Evolutionary conservation across 2,113 vertebrate species (phyloP).

Genomic region (Lota lota): DNA sequence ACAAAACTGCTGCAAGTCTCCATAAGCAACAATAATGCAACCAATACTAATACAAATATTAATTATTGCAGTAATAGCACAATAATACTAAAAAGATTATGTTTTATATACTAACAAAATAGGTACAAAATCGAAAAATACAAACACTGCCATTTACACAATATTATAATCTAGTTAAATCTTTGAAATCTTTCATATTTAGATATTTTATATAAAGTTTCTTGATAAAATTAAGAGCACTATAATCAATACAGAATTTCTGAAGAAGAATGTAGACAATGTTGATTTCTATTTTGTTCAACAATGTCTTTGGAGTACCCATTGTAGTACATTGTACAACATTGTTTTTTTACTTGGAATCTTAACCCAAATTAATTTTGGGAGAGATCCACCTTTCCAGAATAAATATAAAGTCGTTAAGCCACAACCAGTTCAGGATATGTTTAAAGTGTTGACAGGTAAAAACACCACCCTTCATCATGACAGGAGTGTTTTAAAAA

Average conservation of each 20-base stretch:
- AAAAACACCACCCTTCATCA: too few relatives aligned
- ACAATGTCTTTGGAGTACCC: conserved; percentile 26
- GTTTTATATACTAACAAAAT: conserved; percentile 68
- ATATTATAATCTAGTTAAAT: conserved; percentile 41
- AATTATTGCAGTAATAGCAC: conserved; percentile 76
- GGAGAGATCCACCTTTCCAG: conserved; percentile 17
- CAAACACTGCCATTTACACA: conserved; percentile 67
- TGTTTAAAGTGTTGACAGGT: too few relatives aligned
- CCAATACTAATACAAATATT: conserved; percentile 71
- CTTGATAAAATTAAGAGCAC: conserved; percentile 61
- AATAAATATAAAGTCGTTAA: conserved; percentile 40
- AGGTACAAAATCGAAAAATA: conserved; percentile 71
- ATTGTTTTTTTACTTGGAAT: too few relatives aligned
- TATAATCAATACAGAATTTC: conserved; percentile 52
- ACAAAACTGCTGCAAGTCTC: conserved; percentile 69
- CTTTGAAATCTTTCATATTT: conserved; percentile 35
- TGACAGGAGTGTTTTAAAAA: conserved; percentile 37
- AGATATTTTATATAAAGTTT: conserved; percentile 28
- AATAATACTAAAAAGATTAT: conserved; percentile 68
- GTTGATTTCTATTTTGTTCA: conserved; percentile 32
- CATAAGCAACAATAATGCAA: conserved; percentile 71
- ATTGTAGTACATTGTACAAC: too few relatives aligned
- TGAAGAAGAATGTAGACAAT: conserved; percentile 33
- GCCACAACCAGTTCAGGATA: conserved; percentile 26
- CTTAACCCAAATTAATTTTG: conserved; percentile 30